A percentile compares a stretch with the other conserved stretches of the same genome.
Conservation (phyloP, 53 echinoderm and acorn worm species). For the Apostichopus leukothele region DNA sequence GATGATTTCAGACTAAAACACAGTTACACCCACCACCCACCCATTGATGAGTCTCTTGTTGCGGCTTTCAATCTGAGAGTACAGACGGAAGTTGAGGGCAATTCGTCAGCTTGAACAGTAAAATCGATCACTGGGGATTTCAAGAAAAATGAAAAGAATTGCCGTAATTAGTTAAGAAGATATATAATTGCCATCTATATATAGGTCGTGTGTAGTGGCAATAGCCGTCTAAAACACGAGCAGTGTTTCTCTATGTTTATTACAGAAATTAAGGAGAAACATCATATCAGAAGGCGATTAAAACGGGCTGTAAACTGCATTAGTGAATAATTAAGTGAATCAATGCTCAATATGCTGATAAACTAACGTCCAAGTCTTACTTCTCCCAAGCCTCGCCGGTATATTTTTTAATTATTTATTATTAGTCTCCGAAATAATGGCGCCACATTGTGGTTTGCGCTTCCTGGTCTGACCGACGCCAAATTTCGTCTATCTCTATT, state of each 20-base stretch:
- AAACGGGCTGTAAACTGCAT: conserved; percentile 30
- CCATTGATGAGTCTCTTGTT: too few species aligned
- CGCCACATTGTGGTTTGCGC: conserved; percentile 36
- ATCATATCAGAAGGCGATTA: conserved; percentile 12
- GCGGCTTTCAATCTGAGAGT: too few species aligned
- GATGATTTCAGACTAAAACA: too few species aligned
- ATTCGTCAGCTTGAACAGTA: too few species aligned
- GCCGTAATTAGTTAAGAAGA: conserved; percentile 38
- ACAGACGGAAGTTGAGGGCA: too few species aligned
- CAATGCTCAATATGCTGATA: conserved; percentile 18
- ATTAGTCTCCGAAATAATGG: conserved; percentile 36
- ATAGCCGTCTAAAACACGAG: conserved; percentile 20
- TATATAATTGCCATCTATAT: background rate
- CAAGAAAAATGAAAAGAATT: conserved; percentile 3
- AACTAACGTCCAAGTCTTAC: background rate
- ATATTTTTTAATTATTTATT: conserved; percentile 40
- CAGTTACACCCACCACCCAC: too few species aligned
- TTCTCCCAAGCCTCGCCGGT: conserved; percentile 14
- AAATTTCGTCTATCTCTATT: conserved; percentile 25
- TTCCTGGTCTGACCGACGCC: conserved; percentile 40
- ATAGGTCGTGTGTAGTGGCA: conserved; percentile 19
- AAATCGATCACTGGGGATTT: too few species aligned
- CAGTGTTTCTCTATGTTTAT: background rate
- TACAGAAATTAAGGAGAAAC: background rate
- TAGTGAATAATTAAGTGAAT: conserved; percentile 42